Conservation (phyloP, 53 echinoderm and acorn worm genomes). For the Temnopleurus reevesii region DNA sequence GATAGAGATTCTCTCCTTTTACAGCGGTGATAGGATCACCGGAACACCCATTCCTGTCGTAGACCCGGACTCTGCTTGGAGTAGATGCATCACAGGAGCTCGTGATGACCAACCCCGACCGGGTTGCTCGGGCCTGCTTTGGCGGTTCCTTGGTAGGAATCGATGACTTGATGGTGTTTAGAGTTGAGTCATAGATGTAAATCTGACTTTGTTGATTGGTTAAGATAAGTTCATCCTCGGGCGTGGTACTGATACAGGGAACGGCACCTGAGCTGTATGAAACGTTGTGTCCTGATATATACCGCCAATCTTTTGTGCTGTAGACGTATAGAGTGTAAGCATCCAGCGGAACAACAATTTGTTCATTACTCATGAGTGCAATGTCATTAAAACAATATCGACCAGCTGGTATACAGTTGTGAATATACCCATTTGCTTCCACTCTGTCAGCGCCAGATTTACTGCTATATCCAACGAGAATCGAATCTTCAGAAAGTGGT, state of each 20-base stretch:
- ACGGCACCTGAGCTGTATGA: too few species aligned
- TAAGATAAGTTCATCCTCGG: not conserved
- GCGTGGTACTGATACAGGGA: not conserved
- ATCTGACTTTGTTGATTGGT: not conserved
- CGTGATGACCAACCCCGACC: not conserved
- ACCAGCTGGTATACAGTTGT: too few species aligned
- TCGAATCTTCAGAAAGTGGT: not conserved
- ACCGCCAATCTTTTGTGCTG: too few species aligned
- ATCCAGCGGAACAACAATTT: not conserved
- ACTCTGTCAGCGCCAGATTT: not conserved
- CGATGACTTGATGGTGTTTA: not conserved
- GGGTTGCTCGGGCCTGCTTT: not conserved
- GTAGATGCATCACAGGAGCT: not conserved
- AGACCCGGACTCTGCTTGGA: not conserved
- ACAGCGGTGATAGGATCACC: not conserved
- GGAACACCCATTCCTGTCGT: not conserved
- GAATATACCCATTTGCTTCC: not conserved
- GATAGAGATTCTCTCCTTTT: not conserved
- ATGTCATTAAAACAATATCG: not conserved
- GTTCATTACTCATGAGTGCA: not conserved
- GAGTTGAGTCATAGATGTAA: not conserved
- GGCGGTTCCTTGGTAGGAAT: not conserved
- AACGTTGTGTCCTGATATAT: too few species aligned
- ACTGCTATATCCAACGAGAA: not conserved
- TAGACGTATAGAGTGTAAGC: too few species aligned